Evolutionary conservation across 2,113 vertebrate genomes (phyloP).

Genomic region (Passer domesticus): DNA sequence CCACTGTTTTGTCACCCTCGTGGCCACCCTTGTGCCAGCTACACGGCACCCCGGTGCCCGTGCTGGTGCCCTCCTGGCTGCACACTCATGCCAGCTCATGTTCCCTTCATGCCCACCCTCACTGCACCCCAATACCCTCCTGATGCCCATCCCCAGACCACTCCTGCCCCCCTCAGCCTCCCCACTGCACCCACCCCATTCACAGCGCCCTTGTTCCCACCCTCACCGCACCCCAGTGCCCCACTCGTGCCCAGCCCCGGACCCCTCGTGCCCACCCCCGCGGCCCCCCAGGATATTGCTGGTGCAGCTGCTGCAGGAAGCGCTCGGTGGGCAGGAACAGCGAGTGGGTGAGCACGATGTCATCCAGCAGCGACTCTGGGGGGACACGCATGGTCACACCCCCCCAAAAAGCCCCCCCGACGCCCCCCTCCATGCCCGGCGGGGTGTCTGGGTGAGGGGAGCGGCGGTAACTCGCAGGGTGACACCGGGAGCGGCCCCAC

Average conservation of each 20-base stretch:
- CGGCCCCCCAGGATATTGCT: slow-evolving; percentile 88
- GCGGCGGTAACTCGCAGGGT: background rate
- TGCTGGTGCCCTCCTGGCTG: background rate
- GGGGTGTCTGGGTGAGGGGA: background rate
- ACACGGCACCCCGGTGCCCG: background rate
- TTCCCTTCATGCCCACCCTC: background rate
- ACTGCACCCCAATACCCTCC: background rate
- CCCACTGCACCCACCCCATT: background rate
- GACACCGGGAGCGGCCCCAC: background rate
- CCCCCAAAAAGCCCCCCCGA: background rate
- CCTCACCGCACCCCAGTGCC: background rate
- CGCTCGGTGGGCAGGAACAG: slow-evolving; percentile 93
- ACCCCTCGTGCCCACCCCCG: background rate
- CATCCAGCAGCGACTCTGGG: slow-evolving; percentile 89
- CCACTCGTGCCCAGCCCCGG: background rate
- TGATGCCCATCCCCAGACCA: background rate
- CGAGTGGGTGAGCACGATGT: slow-evolving; percentile 94
- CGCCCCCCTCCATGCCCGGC: background rate
- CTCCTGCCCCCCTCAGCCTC: background rate
- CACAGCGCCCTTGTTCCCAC: background rate
- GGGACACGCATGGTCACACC: background rate
- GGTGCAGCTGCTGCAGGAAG: slow-evolving; percentile 91
- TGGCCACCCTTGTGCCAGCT: background rate
- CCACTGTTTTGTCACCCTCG: background rate
- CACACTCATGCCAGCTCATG: accelerated